phyloP scores from a whole-genome alignment of 2,888 invertebrate genomes.

The Zeuzera pyrina region DNA sequence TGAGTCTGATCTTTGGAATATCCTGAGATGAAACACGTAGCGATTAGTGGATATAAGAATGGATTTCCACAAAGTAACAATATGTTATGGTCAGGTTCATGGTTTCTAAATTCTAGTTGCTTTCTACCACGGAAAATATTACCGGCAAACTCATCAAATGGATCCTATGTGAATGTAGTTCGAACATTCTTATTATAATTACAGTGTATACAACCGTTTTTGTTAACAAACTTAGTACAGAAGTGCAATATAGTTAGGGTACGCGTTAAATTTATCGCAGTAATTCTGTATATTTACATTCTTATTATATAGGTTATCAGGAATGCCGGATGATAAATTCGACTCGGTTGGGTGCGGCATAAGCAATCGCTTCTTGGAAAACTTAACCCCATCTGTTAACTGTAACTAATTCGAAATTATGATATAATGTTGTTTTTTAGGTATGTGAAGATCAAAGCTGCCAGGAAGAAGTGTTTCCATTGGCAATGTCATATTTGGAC shows the following conservation, averaged over 20 bases:
- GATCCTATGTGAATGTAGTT: too few species aligned
- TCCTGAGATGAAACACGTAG: too few species aligned
- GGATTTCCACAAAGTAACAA: too few species aligned
- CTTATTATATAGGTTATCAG: constrained; percentile 65
- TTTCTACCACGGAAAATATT: too few species aligned
- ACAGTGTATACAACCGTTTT: constrained; percentile 10
- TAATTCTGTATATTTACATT: constrained; percentile 50
- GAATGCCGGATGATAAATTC: constrained; percentile 59
- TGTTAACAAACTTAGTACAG: constrained; percentile 36
- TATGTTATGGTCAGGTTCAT: too few species aligned
- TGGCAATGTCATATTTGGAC: constrained; percentile 95
- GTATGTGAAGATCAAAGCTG: constrained; percentile 95
- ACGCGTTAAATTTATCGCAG: constrained; percentile 53
- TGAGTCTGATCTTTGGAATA: too few species aligned
- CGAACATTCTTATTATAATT: too few species aligned
- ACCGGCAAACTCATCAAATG: too few species aligned
- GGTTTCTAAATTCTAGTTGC: too few species aligned
- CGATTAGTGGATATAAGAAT: too few species aligned
- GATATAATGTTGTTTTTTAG: constrained; percentile 65
- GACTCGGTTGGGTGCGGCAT: constrained; percentile 33
- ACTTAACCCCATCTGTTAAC: too few species aligned
- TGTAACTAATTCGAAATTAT: constrained; percentile 2
- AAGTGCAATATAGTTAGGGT: constrained; percentile 52
- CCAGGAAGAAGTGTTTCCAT: constrained; percentile 93
- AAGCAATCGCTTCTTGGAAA: constrained; percentile 25